Base-by-base conservation (phyloP, 1,140 invertebrate genomes). In the Bombus pascuorum region DNA sequence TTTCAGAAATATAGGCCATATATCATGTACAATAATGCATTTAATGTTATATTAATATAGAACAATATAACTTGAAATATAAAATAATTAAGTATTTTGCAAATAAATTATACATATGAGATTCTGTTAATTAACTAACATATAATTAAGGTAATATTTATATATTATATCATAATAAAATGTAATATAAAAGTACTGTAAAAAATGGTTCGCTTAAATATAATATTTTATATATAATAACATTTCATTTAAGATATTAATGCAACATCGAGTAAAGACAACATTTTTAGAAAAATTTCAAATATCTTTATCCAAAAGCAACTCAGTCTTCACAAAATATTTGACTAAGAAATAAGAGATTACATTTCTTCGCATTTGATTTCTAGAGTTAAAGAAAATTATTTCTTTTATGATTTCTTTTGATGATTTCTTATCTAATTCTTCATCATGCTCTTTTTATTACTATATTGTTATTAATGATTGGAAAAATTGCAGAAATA, bases 1-100 rank as follows among this genome's bases (percentile, higher is more conserved):
- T 74, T 34, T 84, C 18, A 32, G 66, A 81, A 70, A 66, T 88
- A 74, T 81, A 89, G 87, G 87, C 87, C 87, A 66, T 80, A 47
- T 77, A 47, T 68, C 22, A 13, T 68, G 18, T 25, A 66, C 70
- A 65, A 70, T 6, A 37, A n/a, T 47, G 32, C 34, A 84, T 34
- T 77, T 70, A 44, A 79, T 79, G 25, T 18, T 68, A 87, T 44
- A 65, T 85, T 44, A 78, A 71, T 53, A n/a, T 59, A 18, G 42
- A 15, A 42, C 42, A 42, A 71, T 81, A 44, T n/a, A n/a, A 39
- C 34, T 4, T 44, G 39, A 74, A 53, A 73, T 42, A 44, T 13
- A 68, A 66, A 75, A 68, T 53, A 77, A 65, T 25, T 32, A 70
- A 70, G 47, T 83, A 87, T 74, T 42, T 87, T 47, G 22, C 34